Base-by-base conservation (phyloP, 2,113 vertebrate species). In the Crotophaga sulcirostris region DNA sequence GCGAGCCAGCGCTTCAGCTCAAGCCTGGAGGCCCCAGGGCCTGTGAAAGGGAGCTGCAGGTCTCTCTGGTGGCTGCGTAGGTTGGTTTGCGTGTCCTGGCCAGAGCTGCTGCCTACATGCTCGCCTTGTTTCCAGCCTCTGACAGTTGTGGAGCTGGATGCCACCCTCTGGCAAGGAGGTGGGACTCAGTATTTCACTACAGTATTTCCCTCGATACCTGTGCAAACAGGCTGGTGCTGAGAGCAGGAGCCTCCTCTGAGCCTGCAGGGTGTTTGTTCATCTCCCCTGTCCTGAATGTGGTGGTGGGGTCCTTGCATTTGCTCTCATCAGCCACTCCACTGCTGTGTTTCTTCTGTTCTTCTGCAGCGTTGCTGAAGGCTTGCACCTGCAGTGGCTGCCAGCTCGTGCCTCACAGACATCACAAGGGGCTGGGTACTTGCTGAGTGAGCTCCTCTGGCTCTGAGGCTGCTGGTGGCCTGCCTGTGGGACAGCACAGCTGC, bases 11-110 rank as follows among this genome's bases (percentile, higher is more conserved):
- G 36, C 90, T 88, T 91, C 92, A 58, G 75, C 79, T 81, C 2
- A 6, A 78, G 66, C 83, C 87, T 83, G 56, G 77, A 91, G 84
- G 95, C 87, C 94, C 54, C 70, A 78, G 70, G 36, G 88, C 92
- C 83, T 63, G 56, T 96, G 93, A 90, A 94, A 73, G 75, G 82
- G 78, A 89, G 93, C 92, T 93, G 68, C 78, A 63, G 79, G 54
- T 44, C 44, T 80, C 49, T 59, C 59, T 75, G 76, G 82, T 5
- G 8, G 59, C 73, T 59, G 31, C 38, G 66, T 44, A n/a, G 21
- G 28, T 67, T 78, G 69, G 28, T 86, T 87, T 60, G 11, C 29
- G 42, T 77, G 33, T 31, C 29, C 36, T 55, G 49, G 67, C 51
- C 68, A 68, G 87, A 84, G 63, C 58, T 60, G 69, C 81, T 73